phyloP scores from a whole-genome alignment of 2,113 vertebrate genomes.

The Elachura formosa region DNA sequence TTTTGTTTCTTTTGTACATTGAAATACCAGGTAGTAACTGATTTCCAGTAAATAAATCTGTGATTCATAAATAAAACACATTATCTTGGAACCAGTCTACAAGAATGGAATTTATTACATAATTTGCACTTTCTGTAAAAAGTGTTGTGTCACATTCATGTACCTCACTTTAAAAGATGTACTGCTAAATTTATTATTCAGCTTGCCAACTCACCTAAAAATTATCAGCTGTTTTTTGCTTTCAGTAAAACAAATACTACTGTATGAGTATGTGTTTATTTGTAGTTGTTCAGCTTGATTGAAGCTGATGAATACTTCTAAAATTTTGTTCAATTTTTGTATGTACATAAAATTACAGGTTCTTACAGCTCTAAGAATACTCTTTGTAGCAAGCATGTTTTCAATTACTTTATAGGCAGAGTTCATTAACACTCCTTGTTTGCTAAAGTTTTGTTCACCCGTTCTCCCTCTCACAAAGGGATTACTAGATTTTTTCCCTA shows the following conservation, averaged over 20 bases:
- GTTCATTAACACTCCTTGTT: background rate
- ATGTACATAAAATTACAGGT: background rate
- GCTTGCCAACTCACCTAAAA: background rate
- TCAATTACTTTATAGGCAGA: background rate
- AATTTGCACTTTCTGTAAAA: background rate
- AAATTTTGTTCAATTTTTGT: background rate
- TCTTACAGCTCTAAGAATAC: background rate
- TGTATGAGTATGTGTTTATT: background rate
- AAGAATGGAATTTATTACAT: background rate
- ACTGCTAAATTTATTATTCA: background rate
- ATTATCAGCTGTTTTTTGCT: background rate
- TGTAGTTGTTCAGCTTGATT: background rate
- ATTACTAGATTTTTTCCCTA: background rate
- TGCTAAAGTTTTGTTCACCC: background rate
- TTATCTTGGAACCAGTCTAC: background rate
- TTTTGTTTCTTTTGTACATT: background rate
- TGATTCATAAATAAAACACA: background rate
- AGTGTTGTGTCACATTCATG: background rate
- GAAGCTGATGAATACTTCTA: background rate
- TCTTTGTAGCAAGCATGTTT: background rate
- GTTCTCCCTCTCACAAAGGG: background rate
- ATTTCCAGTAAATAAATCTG: background rate
- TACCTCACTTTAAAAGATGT: background rate
- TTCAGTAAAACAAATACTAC: background rate
- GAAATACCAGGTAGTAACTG: background rate